Percentiles rank a stretch among this genome's conserved stretches.
phyloP scores from a whole-genome alignment of 1,140 invertebrate species.

The Scaptodrosophila lebanonensis region DNA sequence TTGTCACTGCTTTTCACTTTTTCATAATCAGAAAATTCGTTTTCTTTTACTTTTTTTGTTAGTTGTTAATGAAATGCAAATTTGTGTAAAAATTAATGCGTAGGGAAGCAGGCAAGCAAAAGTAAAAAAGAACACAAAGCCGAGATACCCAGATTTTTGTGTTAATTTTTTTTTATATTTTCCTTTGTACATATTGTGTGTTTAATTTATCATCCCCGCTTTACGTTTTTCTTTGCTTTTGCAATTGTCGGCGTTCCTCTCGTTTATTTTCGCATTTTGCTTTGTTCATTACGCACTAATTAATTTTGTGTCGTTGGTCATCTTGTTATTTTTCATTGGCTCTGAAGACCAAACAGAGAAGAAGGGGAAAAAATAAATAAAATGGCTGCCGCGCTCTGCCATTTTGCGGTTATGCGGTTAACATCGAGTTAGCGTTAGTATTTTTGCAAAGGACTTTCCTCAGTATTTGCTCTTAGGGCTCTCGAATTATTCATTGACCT shows the following conservation, averaged over 20 bases:
- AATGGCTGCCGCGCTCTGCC: not conserved
- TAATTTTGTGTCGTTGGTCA: not conserved
- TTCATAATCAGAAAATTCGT: conserved; percentile 1
- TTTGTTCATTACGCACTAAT: not conserved
- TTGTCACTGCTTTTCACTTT: too few species aligned
- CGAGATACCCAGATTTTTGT: too few species aligned
- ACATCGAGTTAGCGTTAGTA: not conserved
- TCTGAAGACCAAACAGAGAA: not conserved
- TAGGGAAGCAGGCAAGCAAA: conserved; percentile 10
- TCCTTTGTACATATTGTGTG: too few species aligned
- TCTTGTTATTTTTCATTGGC: not conserved
- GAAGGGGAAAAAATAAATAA: too few species aligned
- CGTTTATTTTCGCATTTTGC: not conserved
- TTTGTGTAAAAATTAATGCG: conserved; percentile 52
- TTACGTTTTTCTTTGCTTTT: too few species aligned
- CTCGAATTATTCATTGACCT: conserved; percentile 21
- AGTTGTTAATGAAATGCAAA: conserved; percentile 66
- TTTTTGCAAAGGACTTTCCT: not conserved
- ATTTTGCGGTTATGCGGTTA: conserved; percentile 5
- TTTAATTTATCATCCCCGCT: too few species aligned
- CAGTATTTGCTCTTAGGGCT: conserved; percentile 1
- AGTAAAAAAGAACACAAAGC: conserved; percentile 1
- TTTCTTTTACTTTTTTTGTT: conserved; percentile 45
- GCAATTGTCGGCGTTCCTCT: not conserved
- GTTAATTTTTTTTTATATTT: too few species aligned